phyloP scores from a whole-genome alignment of 2,113 vertebrate genomes.

The Zosterops hypoxanthus region DNA sequence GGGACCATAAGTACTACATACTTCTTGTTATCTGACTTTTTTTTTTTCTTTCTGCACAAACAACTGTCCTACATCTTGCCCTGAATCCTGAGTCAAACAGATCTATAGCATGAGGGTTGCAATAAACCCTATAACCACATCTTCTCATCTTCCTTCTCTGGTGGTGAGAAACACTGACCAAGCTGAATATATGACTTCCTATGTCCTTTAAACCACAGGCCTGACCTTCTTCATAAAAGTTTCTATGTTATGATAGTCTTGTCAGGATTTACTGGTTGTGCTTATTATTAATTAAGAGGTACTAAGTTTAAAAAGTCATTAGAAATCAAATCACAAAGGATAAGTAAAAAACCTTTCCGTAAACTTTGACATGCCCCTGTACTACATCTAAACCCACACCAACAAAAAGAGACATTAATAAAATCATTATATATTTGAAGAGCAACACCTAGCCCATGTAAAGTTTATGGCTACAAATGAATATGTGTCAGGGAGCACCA shows the following conservation, averaged over 20 bases:
- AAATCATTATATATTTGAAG: slow-evolving; percentile 51
- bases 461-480: slow-evolving; percentile 55
- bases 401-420: slow-evolving; percentile 48
- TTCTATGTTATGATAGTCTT: neutral
- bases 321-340: slow-evolving; percentile 47
- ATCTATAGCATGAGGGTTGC: neutral
- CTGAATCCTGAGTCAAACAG: neutral
- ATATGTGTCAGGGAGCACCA: slow-evolving; percentile 1
- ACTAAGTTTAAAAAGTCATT: slow-evolving; percentile 51
- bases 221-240: slow-evolving; percentile 49
- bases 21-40: neutral
- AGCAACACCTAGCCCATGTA: slow-evolving; percentile 17
- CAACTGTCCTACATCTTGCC: neutral
- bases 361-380: slow-evolving; percentile 8
- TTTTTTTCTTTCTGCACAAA: neutral
- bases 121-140: neutral
- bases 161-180: neutral
- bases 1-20: neutral
- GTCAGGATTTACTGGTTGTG: slow-evolving; percentile 9
- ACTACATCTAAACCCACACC: slow-evolving; percentile 28
- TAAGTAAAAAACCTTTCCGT: slow-evolving; percentile 26
- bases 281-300: slow-evolving; percentile 60
- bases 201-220: slow-evolving; percentile 24
- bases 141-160: neutral
- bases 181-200: slow-evolving; percentile 41